Evolutionary conservation across 2,797 vertebrate genomes (phyloP).

Genomic region (Eulemur coronatus): DNA sequence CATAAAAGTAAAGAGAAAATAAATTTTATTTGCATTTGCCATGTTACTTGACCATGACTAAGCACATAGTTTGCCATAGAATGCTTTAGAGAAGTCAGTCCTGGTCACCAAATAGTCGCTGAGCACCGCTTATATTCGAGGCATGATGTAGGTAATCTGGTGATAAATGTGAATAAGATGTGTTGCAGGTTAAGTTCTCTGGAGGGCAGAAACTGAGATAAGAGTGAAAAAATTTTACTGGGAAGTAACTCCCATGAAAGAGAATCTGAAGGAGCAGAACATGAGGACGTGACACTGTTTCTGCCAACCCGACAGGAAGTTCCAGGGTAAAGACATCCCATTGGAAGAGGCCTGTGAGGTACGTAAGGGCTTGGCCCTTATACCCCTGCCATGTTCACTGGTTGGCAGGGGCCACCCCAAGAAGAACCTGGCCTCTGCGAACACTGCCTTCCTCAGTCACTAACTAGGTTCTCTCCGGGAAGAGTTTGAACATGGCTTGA

Average conservation of each 20-base stretch:
- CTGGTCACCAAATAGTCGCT: not conserved
- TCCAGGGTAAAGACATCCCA: not conserved
- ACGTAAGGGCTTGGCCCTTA: no score
- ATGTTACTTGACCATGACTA: not conserved
- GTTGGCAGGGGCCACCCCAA: not conserved
- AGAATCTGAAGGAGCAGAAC: not conserved
- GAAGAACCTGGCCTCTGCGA: not conserved
- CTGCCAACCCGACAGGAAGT: not conserved
- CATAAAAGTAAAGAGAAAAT: slow-evolving; percentile 1
- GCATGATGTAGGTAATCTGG: not conserved
- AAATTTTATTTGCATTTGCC: not conserved
- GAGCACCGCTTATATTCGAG: not conserved
- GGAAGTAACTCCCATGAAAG: not conserved
- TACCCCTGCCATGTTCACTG: not conserved
- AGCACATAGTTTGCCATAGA: not conserved
- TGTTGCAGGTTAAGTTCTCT: not conserved
- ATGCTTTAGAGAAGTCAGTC: not conserved
- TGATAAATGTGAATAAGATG: not conserved
- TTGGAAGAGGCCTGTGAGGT: not conserved
- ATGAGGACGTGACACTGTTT: not conserved
- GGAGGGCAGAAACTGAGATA: not conserved
- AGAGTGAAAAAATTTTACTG: not conserved
- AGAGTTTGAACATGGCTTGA: not conserved
- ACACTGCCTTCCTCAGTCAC: not conserved
- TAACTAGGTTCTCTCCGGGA: not conserved